Evolutionary conservation across 2,888 invertebrate species (phyloP).

Genomic region (Thecocarcelia acutangulata): DNA sequence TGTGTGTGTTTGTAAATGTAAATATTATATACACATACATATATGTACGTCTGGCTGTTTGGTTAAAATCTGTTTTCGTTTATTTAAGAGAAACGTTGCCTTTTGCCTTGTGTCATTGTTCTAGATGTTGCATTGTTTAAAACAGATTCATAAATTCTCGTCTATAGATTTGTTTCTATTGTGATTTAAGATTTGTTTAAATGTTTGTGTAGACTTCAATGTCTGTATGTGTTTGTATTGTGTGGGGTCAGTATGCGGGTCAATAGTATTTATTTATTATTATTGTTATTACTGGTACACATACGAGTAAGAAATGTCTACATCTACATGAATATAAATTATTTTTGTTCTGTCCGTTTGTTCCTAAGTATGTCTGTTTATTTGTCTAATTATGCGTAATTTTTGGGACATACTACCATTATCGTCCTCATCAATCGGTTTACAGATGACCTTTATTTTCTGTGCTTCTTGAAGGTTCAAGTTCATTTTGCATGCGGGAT

Average conservation of each 20-base stretch:
- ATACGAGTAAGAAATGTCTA: slow-evolving; percentile 14
- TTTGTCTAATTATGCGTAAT: slow-evolving; percentile 69
- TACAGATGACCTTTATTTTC: slow-evolving; percentile 59
- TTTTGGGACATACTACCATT: slow-evolving; percentile 54
- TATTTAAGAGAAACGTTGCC: slow-evolving; percentile 48
- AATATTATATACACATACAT: too few species aligned
- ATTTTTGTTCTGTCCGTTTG: slow-evolving; percentile 40
- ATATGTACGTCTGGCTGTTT: background rate
- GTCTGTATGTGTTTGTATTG: slow-evolving; percentile 38
- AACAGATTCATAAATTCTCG: slow-evolving; percentile 63
- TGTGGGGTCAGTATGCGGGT: slow-evolving; percentile 70
- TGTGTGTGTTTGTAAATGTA: too few species aligned
- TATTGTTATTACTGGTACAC: slow-evolving; percentile 40
- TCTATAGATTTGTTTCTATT: slow-evolving; percentile 54
- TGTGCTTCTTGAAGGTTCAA: slow-evolving; percentile 43
- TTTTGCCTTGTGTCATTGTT: slow-evolving; percentile 65
- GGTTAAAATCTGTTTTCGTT: slow-evolving; percentile 35
- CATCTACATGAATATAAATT: slow-evolving; percentile 52
- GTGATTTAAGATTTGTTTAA: slow-evolving; percentile 47
- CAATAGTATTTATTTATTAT: slow-evolving; percentile 65
- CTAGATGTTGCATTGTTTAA: slow-evolving; percentile 63
- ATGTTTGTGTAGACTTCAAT: slow-evolving; percentile 7
- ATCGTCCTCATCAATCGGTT: slow-evolving; percentile 34
- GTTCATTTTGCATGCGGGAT: slow-evolving; percentile 67
- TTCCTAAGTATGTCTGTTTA: slow-evolving; percentile 43